Percentiles rank a stretch among this genome's conserved stretches.
These are phyloP conservation scores for Galerucella pusilla DNA, from an alignment of 2,888 invertebrate species.

Conservation along the genomic window DNA sequence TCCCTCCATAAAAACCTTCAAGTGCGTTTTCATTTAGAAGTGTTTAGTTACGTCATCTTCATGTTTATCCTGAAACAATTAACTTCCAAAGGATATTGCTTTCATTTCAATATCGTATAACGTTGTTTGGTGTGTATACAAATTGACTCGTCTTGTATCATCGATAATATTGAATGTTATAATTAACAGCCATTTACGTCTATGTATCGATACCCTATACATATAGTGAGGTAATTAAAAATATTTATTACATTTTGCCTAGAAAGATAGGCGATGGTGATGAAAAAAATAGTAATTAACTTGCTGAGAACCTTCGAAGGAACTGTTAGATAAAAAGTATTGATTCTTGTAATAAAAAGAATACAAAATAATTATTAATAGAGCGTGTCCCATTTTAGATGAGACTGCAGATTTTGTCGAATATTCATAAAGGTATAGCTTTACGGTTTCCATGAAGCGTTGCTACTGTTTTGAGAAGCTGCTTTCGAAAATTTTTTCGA, in stretches of 20 bases:
- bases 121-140: not conserved
- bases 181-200: not conserved
- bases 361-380: too few relatives aligned
- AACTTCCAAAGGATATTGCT: not conserved
- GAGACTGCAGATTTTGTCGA: too few relatives aligned
- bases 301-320: not conserved
- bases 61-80: not conserved
- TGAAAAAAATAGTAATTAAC: not conserved
- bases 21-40: not conserved
- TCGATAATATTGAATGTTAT: not conserved
- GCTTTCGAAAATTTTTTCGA: too few relatives aligned
- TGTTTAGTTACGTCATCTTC: not conserved
- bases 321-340: not conserved
- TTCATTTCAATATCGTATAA: constrained; percentile 2
- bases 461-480: too few relatives aligned
- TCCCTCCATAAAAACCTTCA: too few relatives aligned
- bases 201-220: not conserved
- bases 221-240: not conserved
- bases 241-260: not conserved
- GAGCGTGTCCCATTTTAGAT: too few relatives aligned
- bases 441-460: too few relatives aligned
- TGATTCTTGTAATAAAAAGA: too few relatives aligned
- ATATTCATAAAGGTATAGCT: too few relatives aligned
- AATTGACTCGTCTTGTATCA: not conserved
- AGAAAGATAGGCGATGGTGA: not conserved